Evolutionary conservation across 2,797 vertebrate genomes (phyloP), one percentile per base, ranked within the genome.

Genomic region (Helarctos malayanus): DNA sequence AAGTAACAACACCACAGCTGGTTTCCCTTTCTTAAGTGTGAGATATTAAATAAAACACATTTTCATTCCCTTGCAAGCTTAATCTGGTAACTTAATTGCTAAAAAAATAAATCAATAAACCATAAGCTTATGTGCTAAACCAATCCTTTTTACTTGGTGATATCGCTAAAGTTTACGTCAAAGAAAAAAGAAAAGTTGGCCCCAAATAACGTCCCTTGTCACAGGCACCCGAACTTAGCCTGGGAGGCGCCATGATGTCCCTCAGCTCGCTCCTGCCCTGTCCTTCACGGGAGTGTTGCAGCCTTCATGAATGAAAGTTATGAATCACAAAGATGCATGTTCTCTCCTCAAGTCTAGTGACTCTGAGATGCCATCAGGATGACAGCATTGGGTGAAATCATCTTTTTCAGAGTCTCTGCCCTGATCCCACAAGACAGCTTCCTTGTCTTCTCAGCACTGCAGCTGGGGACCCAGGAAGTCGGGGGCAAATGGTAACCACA

Each of bases 1-100:
- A 52, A 23, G 10, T 3, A 2, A 45, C 1, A 0, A 0, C 6
- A 15, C 13, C 3, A 0, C 15, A 7, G n/a, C 41, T 47, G 35
- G 54, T 9, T 47, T 54, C 19, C 54, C 65, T 52, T 35, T 54
- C 65, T 32, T 19, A 25, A 35, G 38, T 68, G 29, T 21, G 10
- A 41, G 78, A 29, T 38, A 6, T 7, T 25, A 59, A 63, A 81
- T 41, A 76, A 45, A 12, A 45, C 61, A 45, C 4, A 2, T 0
- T 47, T 59, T 85, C n/a, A 32, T 56, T 35, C 25, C 23, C 2
- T 11, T 35, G 56, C 5, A 38, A 52, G 38, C 23, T 83, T 73
- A 29, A 79, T n/a, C 52, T 71, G 89, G 38, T 65, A 35, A 90
- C 21, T 27, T 73, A 86, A 71, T 35, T 6, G 65, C 71, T 91